Evolutionary conservation across 2,888 invertebrate species (phyloP).

Genomic region (Buathra laborator): DNA sequence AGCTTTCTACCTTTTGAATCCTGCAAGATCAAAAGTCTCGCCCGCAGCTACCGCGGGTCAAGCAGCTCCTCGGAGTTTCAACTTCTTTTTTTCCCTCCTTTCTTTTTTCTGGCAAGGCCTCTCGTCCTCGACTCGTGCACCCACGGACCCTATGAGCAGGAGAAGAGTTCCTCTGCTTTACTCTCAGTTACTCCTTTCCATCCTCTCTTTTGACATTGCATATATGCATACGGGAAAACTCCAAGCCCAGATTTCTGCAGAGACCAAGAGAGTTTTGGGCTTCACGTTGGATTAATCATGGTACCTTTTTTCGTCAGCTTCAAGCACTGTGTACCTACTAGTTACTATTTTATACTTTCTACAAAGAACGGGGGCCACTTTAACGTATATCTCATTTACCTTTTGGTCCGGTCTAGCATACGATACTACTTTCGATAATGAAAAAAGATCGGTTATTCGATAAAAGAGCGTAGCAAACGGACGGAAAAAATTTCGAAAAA

Average conservation of each 20-base stretch:
- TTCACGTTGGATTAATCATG: conserved; percentile 58
- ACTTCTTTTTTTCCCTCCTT: conserved; percentile 34
- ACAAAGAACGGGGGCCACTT: conserved; percentile 14
- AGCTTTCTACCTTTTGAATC: conserved; percentile 72
- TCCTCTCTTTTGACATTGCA: conserved; percentile 51
- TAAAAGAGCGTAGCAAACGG: neutral
- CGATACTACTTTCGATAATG: neutral
- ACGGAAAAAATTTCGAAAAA: neutral
- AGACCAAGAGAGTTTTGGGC: conserved; percentile 22
- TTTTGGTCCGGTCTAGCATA: neutral
- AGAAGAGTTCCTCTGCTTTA: conserved; percentile 49
- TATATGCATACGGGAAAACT: conserved; percentile 43
- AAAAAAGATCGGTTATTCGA: neutral
- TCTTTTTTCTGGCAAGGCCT: conserved; percentile 26
- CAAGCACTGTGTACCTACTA: conserved; percentile 30
- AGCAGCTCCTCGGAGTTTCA: conserved; percentile 63
- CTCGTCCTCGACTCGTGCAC: conserved; percentile 44
- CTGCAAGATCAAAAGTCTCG: conserved; percentile 76
- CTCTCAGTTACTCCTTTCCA: conserved; percentile 42
- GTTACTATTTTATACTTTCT: conserved; percentile 34
- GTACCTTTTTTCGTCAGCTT: conserved; percentile 23
- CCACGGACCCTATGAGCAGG: conserved; percentile 48
- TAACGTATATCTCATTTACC: neutral
- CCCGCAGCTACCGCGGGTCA: conserved; percentile 70
- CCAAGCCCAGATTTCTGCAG: conserved; percentile 25